Evolutionary conservation across 2,797 vertebrate genomes (phyloP).

Genomic region (Oreochromis mossambicus): DNA sequence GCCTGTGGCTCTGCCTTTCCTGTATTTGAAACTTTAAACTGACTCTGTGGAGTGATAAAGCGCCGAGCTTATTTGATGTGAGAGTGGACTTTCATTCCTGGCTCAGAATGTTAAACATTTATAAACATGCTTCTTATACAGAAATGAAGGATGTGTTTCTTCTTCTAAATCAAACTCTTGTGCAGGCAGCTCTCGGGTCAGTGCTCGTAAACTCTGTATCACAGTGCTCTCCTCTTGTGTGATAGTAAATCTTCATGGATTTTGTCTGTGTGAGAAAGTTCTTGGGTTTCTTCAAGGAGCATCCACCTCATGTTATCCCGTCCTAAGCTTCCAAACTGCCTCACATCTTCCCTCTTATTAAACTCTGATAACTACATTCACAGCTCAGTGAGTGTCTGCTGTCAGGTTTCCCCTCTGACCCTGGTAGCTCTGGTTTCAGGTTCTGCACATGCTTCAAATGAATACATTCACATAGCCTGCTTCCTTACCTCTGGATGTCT

Average conservation of each 20-base stretch:
- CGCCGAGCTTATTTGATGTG: background rate
- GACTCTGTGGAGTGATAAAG: background rate
- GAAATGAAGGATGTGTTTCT: background rate
- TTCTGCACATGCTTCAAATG: background rate
- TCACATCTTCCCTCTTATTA: fast-evolving
- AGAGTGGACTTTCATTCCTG: background rate
- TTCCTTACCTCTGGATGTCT: background rate
- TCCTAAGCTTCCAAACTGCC: fast-evolving
- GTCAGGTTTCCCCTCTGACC: background rate
- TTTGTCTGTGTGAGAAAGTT: background rate
- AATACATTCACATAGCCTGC: background rate
- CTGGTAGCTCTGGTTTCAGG: background rate
- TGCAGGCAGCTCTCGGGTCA: fast-evolving
- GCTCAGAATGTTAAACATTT: background rate
- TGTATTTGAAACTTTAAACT: background rate
- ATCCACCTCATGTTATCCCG: fast-evolving
- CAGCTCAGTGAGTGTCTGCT: fast-evolving
- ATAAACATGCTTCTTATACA: background rate
- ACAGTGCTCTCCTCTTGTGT: background rate
- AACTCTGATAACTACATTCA: background rate
- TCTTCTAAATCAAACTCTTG: background rate
- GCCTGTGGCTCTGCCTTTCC: background rate
- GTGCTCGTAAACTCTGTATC: fast-evolving
- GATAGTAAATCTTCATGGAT: background rate
- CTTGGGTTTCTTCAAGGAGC: background rate